A percentile compares a stretch with the other conserved stretches of the same genome.
These are phyloP conservation scores for Adoxophyes honmai DNA, from an alignment of 1,140 invertebrate genomes.

Conservation along the genomic window DNA sequence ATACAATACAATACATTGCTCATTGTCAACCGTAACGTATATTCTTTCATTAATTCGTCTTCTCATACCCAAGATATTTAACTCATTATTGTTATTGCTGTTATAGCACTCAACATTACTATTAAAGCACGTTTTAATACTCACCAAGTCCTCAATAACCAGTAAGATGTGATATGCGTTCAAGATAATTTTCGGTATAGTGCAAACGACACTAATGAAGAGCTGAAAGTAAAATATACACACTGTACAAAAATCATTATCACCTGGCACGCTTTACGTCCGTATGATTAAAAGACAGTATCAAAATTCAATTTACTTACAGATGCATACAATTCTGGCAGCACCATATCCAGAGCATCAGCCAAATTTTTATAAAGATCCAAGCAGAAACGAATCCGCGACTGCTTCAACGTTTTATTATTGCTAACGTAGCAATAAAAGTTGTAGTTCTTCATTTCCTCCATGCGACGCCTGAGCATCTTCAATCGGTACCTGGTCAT, in stretches of 20 bases:
- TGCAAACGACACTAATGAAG: conserved; percentile 48
- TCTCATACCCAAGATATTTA: background rate
- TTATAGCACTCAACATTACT: no score
- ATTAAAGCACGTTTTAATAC: no score
- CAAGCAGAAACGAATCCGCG: conserved; percentile 48
- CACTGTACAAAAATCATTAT: no score
- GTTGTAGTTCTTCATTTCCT: conserved; percentile 36
- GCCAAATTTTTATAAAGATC: conserved; percentile 50
- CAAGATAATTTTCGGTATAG: conserved; percentile 52
- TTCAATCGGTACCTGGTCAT: conserved; percentile 47
- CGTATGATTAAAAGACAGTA: no score
- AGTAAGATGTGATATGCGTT: conserved; percentile 51
- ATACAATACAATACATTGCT: no score
- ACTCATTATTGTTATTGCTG: background rate
- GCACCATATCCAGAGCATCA: conserved; percentile 45
- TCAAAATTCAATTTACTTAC: conserved; percentile 42
- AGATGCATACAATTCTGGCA: conserved; percentile 52
- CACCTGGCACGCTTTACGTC: no score
- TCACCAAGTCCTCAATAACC: conserved; percentile 47
- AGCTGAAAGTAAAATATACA: no score
- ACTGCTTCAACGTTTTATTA: conserved; percentile 45
- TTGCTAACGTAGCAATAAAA: conserved; percentile 48
- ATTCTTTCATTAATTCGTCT: no score
- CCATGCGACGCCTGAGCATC: conserved; percentile 41
- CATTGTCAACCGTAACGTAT: no score